Evolutionary conservation across 2,113 vertebrate genomes (phyloP), one percentile per base, ranked within the genome.

Genomic region (Xerus inauris): DNA sequence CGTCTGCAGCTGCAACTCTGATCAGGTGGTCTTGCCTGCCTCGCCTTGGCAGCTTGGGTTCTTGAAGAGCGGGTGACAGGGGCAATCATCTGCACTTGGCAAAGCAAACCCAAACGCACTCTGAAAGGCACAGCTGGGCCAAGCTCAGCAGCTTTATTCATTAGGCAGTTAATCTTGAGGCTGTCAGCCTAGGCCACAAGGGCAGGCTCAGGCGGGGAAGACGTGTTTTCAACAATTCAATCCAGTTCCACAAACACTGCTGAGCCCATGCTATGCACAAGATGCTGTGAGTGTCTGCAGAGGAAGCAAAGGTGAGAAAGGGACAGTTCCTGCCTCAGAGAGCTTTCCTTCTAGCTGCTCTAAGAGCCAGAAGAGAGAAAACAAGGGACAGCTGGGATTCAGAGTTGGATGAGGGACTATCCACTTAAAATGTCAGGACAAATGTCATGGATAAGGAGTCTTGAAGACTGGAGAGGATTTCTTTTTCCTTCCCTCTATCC

Each of bases 31-130:
- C 69, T 62, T 88, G 87, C 72, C 82, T 1, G 47, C 97, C 89
- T 93, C 6, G 6, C 80, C 80, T 94, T 47, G 42, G 95, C 87
- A 45, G 87, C 57, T 59, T 3, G 0, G 26, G 82, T 81, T 93
- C 90, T 86, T 94, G 94, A 96, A 85, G 94, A 94, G 94, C 64
- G 17, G 93, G 92, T 96, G 96, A 97, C 96, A 94, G 87, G 87
- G 94, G 91, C 97, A 95, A 94, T 97, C 80, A 96, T 87, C 64
- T 94, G 89, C 82, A 40, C 72, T 97, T 97, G 97, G 96, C 96
- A 94, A 57, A 75, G 85, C 67, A 59, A 97, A 94, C 76, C 84
- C 90, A 85, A 90, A 91, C 67, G 76, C 83, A 35, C 73, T 95
- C 77, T 67, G 97, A 97, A 97, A 97, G 93, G 87, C 92, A 86